A percentile compares a stretch with the other conserved stretches of the same genome.
Conservation (phyloP, 2,888 invertebrate species). For the Agonopterix alstromeriana region DNA sequence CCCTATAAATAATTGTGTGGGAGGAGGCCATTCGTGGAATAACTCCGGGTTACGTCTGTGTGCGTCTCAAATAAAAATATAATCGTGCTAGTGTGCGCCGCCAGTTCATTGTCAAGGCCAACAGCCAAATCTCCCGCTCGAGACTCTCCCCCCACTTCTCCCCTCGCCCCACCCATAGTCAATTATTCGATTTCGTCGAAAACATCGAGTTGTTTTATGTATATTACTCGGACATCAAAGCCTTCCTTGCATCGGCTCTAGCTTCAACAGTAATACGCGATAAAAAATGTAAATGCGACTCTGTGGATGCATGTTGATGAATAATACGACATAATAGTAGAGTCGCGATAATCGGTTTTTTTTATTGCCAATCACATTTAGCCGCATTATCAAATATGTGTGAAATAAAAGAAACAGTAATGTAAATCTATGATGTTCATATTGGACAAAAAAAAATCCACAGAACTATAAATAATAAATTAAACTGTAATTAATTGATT, state of each 20-base stretch:
- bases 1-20: constrained; percentile 61
- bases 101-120: constrained; percentile 75
- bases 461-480: too few species aligned
- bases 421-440: too few species aligned
- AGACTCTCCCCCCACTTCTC: constrained; percentile 47
- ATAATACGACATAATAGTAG: too few species aligned
- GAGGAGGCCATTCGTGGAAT: constrained; percentile 69
- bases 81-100: constrained; percentile 50
- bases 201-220: constrained; percentile 37
- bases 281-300: constrained; percentile 1
- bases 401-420: too few species aligned
- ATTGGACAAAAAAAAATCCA: too few species aligned
- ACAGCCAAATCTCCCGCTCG: constrained; percentile 71
- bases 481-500: too few species aligned
- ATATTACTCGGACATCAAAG: constrained; percentile 35
- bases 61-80: constrained; percentile 45
- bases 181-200: constrained; percentile 57
- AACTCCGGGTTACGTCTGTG: constrained; percentile 45
- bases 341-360: too few species aligned
- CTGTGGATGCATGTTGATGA: too few species aligned
- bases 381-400: too few species aligned
- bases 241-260: constrained; percentile 19
- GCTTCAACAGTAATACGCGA: constrained; percentile 40
- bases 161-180: constrained; percentile 42
- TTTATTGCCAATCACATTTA: too few species aligned